phyloP scores from a whole-genome alignment of 1,140 invertebrate species.

The Drosophila tsacasi region DNA sequence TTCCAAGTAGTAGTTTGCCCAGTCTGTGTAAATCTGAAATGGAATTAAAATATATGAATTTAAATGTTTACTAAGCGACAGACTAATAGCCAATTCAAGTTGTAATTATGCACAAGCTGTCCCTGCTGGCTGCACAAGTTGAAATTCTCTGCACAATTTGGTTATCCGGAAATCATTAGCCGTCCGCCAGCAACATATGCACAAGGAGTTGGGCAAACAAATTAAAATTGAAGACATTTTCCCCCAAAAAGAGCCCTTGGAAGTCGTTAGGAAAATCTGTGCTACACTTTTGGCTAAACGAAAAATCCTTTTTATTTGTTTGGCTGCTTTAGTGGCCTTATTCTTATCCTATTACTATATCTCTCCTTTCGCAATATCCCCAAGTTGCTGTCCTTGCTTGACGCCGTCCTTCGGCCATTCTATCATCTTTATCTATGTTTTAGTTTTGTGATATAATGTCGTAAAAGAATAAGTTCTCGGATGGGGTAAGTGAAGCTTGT shows the following conservation, averaged over 20 bases:
- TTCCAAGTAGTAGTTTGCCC: conserved; percentile 98
- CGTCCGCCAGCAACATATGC: conserved; percentile 67
- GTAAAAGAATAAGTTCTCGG: background rate
- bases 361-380: conserved; percentile 7
- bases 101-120: conserved; percentile 70
- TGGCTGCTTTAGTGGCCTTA: conserved; percentile 29
- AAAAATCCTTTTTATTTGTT: conserved; percentile 52
- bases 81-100: conserved; percentile 46
- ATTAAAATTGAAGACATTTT: conserved; percentile 70
- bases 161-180: conserved; percentile 82
- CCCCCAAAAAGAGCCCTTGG: conserved; percentile 33
- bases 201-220: conserved; percentile 70
- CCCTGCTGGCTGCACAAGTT: conserved; percentile 43
- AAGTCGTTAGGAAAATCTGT: conserved; percentile 81
- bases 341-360: conserved; percentile 23
- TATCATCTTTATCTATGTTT: conserved; percentile 25
- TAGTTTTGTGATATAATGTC: conserved; percentile 38
- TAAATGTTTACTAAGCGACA: conserved; percentile 44
- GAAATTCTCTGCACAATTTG: conserved; percentile 42
- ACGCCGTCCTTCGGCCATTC: conserved; percentile 6
- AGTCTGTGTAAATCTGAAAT: conserved; percentile 97
- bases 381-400: conserved; percentile 8
- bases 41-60: conserved; percentile 13
- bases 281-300: conserved; percentile 53
- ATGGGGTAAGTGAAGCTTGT: background rate